phyloP scores from a whole-genome alignment of 2,797 vertebrate species.

The Leucoraja ocellata region DNA sequence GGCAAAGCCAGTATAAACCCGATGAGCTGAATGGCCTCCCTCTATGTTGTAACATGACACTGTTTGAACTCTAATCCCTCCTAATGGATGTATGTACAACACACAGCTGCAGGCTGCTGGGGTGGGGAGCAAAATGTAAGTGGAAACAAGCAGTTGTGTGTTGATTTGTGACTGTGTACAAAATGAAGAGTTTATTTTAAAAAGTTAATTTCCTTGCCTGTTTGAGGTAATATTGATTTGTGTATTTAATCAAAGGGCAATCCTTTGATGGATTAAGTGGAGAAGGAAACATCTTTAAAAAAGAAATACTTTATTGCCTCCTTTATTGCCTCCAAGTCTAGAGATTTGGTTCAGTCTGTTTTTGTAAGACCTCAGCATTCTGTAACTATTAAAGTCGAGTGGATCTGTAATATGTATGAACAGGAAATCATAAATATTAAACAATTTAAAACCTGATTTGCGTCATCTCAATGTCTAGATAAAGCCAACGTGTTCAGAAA shows the following conservation, averaged over 20 bases:
- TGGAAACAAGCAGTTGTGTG: not conserved
- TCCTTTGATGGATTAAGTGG: not conserved
- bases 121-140: not conserved
- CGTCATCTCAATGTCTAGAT: not conserved
- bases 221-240: constrained; percentile 4
- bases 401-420: constrained; percentile 8
- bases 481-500: not conserved
- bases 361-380: not conserved
- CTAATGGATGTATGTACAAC: not conserved
- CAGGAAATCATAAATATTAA: not conserved
- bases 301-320: not conserved
- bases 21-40: too few species aligned
- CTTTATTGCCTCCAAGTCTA: not conserved
- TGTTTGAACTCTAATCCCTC: not conserved
- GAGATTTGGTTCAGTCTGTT: not conserved
- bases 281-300: not conserved
- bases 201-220: not conserved
- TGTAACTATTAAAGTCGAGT: not conserved
- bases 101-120: not conserved
- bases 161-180: not conserved
- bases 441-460: not conserved
- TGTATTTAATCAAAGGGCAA: not conserved
- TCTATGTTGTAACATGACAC: too few species aligned
- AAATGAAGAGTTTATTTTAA: not conserved
- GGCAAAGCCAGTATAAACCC: too few species aligned